These are phyloP conservation scores for Orthochromis malagaraziensis DNA, from an alignment of 2,113 vertebrate genomes.

Conservation along the genomic window DNA sequence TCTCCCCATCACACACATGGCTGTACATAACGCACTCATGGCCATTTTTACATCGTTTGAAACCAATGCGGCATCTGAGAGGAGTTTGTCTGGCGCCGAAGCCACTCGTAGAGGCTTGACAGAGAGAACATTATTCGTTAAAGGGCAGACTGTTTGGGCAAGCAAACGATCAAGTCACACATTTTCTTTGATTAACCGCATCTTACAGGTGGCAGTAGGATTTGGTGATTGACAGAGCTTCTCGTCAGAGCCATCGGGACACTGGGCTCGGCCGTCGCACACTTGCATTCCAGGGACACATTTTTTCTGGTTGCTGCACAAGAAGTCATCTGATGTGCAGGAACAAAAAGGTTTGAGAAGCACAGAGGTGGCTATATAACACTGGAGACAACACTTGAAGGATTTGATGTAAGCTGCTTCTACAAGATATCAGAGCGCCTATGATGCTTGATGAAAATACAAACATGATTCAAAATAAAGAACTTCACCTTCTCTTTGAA, in stretches of 20 bases:
- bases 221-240: constrained; percentile 41
- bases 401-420: background rate
- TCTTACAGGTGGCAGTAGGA: constrained; percentile 1
- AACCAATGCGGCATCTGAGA: constrained; percentile 49
- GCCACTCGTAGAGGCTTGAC: background rate
- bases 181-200: background rate
- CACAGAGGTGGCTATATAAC: background rate
- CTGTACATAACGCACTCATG: constrained; percentile 70
- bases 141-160: background rate
- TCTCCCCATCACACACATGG: constrained; percentile 76
- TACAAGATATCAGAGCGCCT: background rate
- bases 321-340: constrained; percentile 65
- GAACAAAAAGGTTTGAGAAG: background rate
- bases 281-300: constrained; percentile 61
- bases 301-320: constrained; percentile 60
- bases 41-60: constrained; percentile 67
- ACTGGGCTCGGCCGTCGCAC: constrained; percentile 79
- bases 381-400: background rate
- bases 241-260: constrained; percentile 81
- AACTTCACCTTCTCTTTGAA: background rate
- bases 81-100: background rate
- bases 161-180: background rate
- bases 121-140: background rate
- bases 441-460: background rate
- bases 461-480: background rate